A percentile compares a stretch with the other conserved stretches of the same genome.
Conservation (phyloP, 2,113 vertebrate species). For the Oxygymnocypris stewartii region DNA sequence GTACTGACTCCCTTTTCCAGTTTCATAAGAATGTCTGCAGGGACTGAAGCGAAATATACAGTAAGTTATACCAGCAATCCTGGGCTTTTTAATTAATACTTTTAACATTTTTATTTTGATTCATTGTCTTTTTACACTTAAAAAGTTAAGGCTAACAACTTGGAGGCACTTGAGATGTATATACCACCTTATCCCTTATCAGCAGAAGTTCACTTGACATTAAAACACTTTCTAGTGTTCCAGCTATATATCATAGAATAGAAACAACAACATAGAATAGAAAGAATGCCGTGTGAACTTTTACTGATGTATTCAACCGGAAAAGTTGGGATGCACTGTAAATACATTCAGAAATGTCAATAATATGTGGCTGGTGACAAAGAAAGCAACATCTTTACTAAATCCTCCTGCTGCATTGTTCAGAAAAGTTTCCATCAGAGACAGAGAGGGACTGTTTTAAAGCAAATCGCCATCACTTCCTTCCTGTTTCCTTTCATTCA, state of each 20-base stretch:
- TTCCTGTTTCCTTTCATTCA: conserved; percentile 77
- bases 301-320: neutral
- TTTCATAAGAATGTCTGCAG: neutral
- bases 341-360: neutral
- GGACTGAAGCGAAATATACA: neutral
- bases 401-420: neutral
- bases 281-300: neutral
- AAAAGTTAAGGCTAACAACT: neutral
- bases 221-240: too few species aligned
- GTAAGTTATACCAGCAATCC: neutral
- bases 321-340: neutral
- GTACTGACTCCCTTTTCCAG: neutral
- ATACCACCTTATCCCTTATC: too few species aligned
- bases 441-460: conserved; percentile 62
- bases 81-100: neutral
- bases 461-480: conserved; percentile 72
- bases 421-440: conserved; percentile 63
- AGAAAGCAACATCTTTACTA: neutral
- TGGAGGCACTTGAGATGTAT: neutral
- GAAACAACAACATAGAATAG: too few species aligned
- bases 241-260: too few species aligned
- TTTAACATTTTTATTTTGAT: neutral
- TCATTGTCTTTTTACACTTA: neutral
- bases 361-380: neutral
- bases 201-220: too few species aligned